A percentile compares a stretch with the other conserved stretches of the same genome.
Conservation (phyloP, 2,888 invertebrate species). For the Caenorhabditis japonica region DNA sequence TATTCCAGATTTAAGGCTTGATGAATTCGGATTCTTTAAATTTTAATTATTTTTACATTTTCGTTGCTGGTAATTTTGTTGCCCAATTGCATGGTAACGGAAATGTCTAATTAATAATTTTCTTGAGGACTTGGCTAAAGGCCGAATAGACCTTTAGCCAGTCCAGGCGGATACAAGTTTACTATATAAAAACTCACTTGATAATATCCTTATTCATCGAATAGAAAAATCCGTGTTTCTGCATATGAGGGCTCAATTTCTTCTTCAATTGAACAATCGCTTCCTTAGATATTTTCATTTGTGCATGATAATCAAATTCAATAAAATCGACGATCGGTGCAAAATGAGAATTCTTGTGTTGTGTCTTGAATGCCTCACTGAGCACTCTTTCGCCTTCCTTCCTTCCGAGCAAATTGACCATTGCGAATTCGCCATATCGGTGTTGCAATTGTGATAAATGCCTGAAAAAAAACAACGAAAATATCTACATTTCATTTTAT, state of each 20-base stretch:
- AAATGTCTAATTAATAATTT: too few species aligned
- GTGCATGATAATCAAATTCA: slow-evolving; percentile 84
- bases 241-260: slow-evolving; percentile 85
- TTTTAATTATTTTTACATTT: too few species aligned
- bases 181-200: slow-evolving; percentile 6
- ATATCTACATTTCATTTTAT: neutral
- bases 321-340: slow-evolving; percentile 87
- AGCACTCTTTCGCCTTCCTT: slow-evolving; percentile 97
- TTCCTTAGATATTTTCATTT: slow-evolving; percentile 78
- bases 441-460: slow-evolving; percentile 82
- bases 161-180: too few species aligned
- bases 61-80: too few species aligned
- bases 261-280: slow-evolving; percentile 82
- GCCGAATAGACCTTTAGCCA: too few species aligned
- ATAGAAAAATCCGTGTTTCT: slow-evolving; percentile 85
- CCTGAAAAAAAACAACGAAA: too few species aligned
- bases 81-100: too few species aligned
- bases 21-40: too few species aligned
- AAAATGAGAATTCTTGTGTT: slow-evolving; percentile 84
- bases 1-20: too few species aligned
- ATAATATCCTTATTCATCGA: slow-evolving; percentile 63
- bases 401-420: slow-evolving; percentile 90
- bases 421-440: slow-evolving; percentile 91
- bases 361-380: slow-evolving; percentile 90
- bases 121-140: too few species aligned